phyloP scores from a whole-genome alignment of 2,888 invertebrate genomes.

The Rhyacophila evoluta region DNA sequence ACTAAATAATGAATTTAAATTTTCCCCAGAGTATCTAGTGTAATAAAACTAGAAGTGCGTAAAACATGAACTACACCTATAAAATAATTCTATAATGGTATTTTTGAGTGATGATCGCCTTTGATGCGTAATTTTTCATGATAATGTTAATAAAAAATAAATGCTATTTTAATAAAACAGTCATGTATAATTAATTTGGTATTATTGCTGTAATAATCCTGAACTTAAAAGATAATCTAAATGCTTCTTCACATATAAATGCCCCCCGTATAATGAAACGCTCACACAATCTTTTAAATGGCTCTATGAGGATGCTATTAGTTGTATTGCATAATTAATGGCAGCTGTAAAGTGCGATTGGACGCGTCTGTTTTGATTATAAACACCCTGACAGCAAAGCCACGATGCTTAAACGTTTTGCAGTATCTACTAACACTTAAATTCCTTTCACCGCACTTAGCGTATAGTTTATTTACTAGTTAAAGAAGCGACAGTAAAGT shows the following conservation, averaged over 20 bases:
- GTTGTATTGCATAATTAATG: constrained; percentile 40
- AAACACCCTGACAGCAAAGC: constrained; percentile 29
- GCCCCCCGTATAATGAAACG: neutral
- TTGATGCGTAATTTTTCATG: no score
- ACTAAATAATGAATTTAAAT: no score
- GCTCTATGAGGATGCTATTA: neutral
- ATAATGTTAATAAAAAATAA: no score
- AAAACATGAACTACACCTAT: no score
- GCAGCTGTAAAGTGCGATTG: constrained; percentile 40
- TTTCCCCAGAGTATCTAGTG: no score
- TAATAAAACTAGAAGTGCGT: no score
- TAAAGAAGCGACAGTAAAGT: neutral
- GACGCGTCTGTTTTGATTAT: constrained; percentile 46
- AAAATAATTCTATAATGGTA: no score
- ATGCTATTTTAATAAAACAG: no score
- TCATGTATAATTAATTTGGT: no score
- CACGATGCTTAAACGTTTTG: constrained; percentile 23
- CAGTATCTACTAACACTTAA: constrained; percentile 30
- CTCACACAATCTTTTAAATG: constrained; percentile 20
- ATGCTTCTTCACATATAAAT: neutral
- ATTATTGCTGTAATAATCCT: no score
- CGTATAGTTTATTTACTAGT: constrained; percentile 34
- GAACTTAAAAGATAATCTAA: constrained; percentile 7
- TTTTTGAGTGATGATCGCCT: no score
- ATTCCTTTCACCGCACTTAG: constrained; percentile 35